Conservation (phyloP, 2,113 vertebrate species). For the Myocastor coypus region DNA sequence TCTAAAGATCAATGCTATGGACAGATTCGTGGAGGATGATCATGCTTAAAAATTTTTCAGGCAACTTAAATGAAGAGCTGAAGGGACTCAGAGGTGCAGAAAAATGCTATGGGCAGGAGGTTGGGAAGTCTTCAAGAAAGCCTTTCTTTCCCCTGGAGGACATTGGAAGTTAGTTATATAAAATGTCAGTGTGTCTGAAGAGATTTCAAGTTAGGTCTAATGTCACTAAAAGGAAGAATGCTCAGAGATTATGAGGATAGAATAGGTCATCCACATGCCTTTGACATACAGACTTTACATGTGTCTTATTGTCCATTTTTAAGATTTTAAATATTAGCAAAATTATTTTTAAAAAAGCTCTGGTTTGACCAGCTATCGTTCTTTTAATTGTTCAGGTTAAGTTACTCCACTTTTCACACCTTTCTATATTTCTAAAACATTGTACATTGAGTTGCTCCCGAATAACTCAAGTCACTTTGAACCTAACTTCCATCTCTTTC, state of each 20-base stretch:
- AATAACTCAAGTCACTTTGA: background rate
- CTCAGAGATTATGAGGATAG: background rate
- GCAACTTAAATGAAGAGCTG: background rate
- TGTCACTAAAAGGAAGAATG: background rate
- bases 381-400: background rate
- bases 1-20: background rate
- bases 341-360: background rate
- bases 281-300: background rate
- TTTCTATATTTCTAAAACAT: background rate
- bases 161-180: background rate
- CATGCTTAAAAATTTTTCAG: background rate
- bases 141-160: background rate
- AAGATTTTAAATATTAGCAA: background rate
- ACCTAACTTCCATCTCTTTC: background rate
- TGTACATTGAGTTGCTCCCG: slow-evolving; percentile 3
- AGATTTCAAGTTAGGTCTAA: background rate
- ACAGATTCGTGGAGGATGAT: background rate
- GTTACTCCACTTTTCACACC: background rate
- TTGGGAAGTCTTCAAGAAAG: background rate
- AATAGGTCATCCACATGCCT: background rate
- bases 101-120: background rate
- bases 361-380: background rate
- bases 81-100: background rate
- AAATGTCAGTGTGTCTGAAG: background rate
- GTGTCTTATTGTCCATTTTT: background rate